A percentile compares a stretch with the other conserved stretches of the same genome.
phyloP scores from a whole-genome alignment of 2,113 vertebrate species.

The Sus scrofa region DNA sequence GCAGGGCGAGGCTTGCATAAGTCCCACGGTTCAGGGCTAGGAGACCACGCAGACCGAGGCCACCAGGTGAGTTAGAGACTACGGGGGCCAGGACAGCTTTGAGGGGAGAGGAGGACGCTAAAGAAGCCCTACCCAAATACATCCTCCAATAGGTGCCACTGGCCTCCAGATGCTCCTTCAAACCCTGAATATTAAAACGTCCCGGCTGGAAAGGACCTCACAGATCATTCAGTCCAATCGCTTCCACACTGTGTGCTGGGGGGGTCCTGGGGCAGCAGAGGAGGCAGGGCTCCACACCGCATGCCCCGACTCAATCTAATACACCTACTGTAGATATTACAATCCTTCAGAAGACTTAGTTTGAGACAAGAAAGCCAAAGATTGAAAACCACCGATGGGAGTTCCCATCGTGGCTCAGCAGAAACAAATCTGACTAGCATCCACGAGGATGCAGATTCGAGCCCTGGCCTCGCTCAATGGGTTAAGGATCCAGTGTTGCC shows the following conservation, averaged over 20 bases:
- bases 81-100: background rate
- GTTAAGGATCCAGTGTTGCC: no score
- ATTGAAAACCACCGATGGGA: background rate
- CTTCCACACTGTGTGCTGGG: background rate
- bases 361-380: background rate
- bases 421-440: no score
- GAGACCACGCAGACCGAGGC: background rate
- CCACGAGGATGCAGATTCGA: no score
- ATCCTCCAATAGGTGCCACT: background rate
- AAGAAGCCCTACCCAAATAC: conserved; percentile 14
- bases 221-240: background rate
- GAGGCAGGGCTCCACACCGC: background rate
- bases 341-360: background rate
- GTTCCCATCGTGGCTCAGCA: no score
- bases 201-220: background rate
- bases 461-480: no score
- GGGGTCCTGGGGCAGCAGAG: background rate
- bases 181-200: background rate
- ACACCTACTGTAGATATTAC: background rate
- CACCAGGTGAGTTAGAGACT: background rate
- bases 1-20: background rate
- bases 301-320: background rate
- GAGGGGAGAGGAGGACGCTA: background rate
- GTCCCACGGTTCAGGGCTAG: background rate
- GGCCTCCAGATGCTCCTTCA: background rate